Conservation (phyloP, 2,113 vertebrate genomes). For the Hyla sarda region DNA sequence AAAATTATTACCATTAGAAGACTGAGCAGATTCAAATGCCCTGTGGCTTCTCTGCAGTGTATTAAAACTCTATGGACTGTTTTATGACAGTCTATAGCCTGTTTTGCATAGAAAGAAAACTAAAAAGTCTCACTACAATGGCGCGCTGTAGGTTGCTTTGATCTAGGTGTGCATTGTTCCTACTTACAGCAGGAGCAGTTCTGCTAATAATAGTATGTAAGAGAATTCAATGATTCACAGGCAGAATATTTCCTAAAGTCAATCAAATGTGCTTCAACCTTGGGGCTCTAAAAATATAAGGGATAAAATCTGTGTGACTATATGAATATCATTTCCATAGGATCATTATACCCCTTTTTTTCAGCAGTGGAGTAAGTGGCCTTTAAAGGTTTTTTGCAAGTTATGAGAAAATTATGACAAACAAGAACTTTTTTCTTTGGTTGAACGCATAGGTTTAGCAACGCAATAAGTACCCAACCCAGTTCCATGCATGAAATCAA, state of each 20-base stretch:
- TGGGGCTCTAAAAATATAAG: background rate
- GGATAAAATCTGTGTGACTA: background rate
- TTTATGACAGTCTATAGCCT: background rate
- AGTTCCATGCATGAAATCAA: too few relatives aligned
- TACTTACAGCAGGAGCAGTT: background rate
- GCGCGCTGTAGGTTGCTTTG: background rate
- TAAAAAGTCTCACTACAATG: background rate
- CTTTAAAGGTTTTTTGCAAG: too few relatives aligned
- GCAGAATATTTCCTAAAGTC: background rate
- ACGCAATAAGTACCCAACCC: too few relatives aligned
- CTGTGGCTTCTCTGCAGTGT: background rate
- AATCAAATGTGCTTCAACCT: background rate
- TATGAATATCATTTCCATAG: background rate
- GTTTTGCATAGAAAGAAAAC: background rate
- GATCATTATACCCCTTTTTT: background rate
- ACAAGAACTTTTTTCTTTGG: too few relatives aligned
- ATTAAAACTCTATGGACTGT: background rate
- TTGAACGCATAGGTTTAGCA: too few relatives aligned
- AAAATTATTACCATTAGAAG: background rate
- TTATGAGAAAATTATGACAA: too few relatives aligned
- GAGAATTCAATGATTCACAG: background rate
- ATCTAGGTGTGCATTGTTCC: background rate
- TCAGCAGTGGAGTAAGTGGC: background rate
- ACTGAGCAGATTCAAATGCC: background rate
- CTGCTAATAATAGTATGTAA: background rate